phyloP scores from a whole-genome alignment of 1,140 invertebrate species.

The Drosophila truncata region DNA sequence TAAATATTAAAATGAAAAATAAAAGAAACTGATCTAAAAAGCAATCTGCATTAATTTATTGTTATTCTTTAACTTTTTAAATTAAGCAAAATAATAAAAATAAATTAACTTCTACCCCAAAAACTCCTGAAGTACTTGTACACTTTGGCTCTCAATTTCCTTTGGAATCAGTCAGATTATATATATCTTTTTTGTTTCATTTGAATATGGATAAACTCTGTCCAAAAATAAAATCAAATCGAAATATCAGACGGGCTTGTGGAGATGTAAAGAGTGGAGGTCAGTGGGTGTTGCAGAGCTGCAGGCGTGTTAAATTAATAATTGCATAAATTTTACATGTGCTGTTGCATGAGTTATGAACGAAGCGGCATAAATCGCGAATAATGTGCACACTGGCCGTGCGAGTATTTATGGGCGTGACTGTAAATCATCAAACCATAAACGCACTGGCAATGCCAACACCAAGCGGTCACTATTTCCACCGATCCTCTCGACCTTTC shows the following conservation, averaged over 20 bases:
- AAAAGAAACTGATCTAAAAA: not conserved
- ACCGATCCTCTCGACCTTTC: slow-evolving; percentile 31
- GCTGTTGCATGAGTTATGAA: slow-evolving; percentile 84
- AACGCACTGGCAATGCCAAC: slow-evolving; percentile 72
- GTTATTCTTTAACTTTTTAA: too few species aligned
- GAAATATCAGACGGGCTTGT: not conserved
- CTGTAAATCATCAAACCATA: slow-evolving; percentile 85
- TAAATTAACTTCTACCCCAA: too few species aligned
- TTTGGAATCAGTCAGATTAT: slow-evolving; percentile 10
- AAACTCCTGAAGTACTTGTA: not conserved
- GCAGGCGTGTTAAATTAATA: slow-evolving; percentile 81
- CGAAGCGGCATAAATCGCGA: slow-evolving; percentile 84
- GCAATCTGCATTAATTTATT: not conserved
- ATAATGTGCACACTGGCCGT: slow-evolving; percentile 85
- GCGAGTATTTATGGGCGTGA: slow-evolving; percentile 81
- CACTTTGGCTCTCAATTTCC: slow-evolving; percentile 33
- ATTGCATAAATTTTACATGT: slow-evolving; percentile 85
- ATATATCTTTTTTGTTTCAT: slow-evolving; percentile 43
- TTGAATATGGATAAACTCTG: not conserved
- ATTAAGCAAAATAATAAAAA: too few species aligned
- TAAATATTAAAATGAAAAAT: not conserved
- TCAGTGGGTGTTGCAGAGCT: slow-evolving; percentile 15
- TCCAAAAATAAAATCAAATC: slow-evolving; percentile 25
- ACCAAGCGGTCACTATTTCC: slow-evolving; percentile 49
- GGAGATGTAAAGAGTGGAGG: not conserved